Evolutionary conservation across 1,140 invertebrate genomes (phyloP), one percentile per base, ranked within the genome.

Genomic region (Eupeodes corollae): DNA sequence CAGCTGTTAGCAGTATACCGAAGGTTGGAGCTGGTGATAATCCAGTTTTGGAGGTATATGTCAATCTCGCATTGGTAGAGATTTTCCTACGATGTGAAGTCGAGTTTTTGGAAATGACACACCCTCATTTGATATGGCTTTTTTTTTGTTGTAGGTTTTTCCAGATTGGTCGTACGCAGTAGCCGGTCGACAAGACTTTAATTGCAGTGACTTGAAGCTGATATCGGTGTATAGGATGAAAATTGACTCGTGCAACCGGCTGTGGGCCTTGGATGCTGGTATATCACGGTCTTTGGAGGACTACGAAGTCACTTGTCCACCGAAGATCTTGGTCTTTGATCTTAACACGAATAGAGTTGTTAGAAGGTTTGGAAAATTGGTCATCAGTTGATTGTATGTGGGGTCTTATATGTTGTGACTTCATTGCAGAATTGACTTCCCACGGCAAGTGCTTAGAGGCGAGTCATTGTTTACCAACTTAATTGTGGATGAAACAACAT

Each of bases 251-350:
- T 90, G 85, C 63, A 81, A 86, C 58, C 70, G 86, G 19, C 61
- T 90, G 2, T 88, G 86, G 85, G 77, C 84, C 1, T 56, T 85
- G 14, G 78, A 82, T 59, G 65, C 66, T 13, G 86, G 86, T 0
- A 72, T 88, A 0, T 75, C 80, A 45, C 82, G 82, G 10, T 85
- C 83, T 0, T 60, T 88, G 13, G 84, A 85, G 46, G 80, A 86
- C 55, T 88, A 82, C 68, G 75, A 73, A 13, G 72, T 79, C 6
- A 77, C 81, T 13, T 90, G 87, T 58, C 79, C 80, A 0, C 87
- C 87, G 0, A 89, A 88, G 69, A 73, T 89, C 16, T 70, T 88
- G 13, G 77, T 88, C 13, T 86, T 88, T 49, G 85, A 90, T 58
- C 69, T 87, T 56, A 73, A 74, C 16, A 86, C 80, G 0, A 78